Evolutionary conservation across 2,888 invertebrate species (phyloP).

Genomic region (Tetranychus piercei): DNA sequence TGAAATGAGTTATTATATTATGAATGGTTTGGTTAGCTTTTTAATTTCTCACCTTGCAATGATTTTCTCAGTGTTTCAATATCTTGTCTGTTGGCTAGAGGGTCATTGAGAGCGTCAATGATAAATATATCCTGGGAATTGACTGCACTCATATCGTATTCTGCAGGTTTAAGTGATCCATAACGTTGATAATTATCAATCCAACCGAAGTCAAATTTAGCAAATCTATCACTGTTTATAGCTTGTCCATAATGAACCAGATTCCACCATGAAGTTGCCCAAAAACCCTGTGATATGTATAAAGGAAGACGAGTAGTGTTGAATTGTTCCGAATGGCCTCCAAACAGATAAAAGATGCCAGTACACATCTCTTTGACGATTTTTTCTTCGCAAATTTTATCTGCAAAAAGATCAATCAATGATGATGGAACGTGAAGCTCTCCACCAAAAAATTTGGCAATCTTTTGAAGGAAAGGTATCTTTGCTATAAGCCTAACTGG

Average conservation of each 20-base stretch:
- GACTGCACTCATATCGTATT: slow-evolving; percentile 28
- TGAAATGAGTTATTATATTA: background rate
- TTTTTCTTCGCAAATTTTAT: slow-evolving; percentile 27
- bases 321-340: slow-evolving; percentile 49
- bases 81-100: background rate
- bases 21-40: background rate
- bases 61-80: background rate
- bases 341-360: slow-evolving; percentile 50
- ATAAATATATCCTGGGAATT: background rate
- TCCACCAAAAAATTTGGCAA: slow-evolving; percentile 12
- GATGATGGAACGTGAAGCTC: slow-evolving; percentile 48
- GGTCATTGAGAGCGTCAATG: background rate
- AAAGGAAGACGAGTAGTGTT: slow-evolving; percentile 40
- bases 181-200: slow-evolving; percentile 5
- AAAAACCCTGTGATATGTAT: slow-evolving; percentile 34
- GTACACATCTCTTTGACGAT: slow-evolving; percentile 42
- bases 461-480: background rate
- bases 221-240: background rate
- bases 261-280: slow-evolving; percentile 35
- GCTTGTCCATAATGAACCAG: slow-evolving; percentile 34
- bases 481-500: slow-evolving; percentile 50
- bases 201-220: slow-evolving; percentile 15
- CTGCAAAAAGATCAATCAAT: slow-evolving; percentile 45
- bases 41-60: background rate
- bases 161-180: slow-evolving; percentile 29